Evolutionary conservation across 2,113 vertebrate genomes (phyloP).

Genomic region (Globicephala melas): DNA sequence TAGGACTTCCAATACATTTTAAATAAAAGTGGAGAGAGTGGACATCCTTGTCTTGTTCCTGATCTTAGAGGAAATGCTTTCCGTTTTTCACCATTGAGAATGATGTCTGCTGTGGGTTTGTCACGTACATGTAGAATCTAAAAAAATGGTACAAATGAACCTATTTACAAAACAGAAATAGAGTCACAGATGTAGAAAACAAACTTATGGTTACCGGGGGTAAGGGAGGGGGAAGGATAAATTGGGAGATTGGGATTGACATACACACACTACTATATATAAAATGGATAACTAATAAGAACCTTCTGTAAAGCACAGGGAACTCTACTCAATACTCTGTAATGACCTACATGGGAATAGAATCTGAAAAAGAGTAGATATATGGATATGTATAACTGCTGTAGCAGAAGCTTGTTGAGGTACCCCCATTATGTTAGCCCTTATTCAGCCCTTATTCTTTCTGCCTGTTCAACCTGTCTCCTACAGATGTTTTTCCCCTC

Average conservation of each 20-base stretch:
- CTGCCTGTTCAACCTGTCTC: too few relatives aligned
- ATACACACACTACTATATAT: accelerated
- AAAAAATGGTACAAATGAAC: background rate
- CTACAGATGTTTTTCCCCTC: too few relatives aligned
- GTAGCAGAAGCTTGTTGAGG: too few relatives aligned
- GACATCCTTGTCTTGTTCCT: background rate
- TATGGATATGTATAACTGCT: accelerated
- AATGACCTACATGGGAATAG: background rate
- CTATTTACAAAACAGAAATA: background rate
- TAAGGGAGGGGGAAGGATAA: accelerated
- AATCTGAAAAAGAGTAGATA: background rate
- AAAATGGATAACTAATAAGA: background rate
- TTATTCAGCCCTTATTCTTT: too few relatives aligned
- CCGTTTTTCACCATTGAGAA: too few relatives aligned
- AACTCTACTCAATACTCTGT: background rate
- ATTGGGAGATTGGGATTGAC: background rate
- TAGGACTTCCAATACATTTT: background rate
- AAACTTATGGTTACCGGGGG: background rate
- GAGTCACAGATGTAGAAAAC: background rate
- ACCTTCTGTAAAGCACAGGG: background rate
- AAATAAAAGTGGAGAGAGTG: background rate
- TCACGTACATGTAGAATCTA: background rate
- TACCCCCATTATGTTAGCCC: too few relatives aligned
- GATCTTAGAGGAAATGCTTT: background rate
- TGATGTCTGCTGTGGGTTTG: too few relatives aligned